phyloP scores from a whole-genome alignment of 2,113 vertebrate species.

The Myiopsitta monachus region DNA sequence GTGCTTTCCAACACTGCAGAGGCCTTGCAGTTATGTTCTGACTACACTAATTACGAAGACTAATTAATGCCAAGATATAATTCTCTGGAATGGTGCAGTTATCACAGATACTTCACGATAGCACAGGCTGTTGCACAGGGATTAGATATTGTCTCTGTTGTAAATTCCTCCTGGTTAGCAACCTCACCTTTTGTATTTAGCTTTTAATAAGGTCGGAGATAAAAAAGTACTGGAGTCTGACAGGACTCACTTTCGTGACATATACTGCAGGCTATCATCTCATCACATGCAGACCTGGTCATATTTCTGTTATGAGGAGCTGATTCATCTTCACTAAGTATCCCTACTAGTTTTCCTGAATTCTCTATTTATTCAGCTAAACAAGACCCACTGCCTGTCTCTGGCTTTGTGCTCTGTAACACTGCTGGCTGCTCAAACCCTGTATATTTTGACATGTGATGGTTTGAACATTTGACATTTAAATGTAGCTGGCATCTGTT shows the following conservation, averaged over 20 bases:
- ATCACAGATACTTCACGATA: slow-evolving; percentile 28
- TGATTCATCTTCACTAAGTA: slow-evolving; percentile 54
- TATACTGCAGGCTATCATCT: slow-evolving; percentile 50
- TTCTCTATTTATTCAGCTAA: slow-evolving; percentile 4
- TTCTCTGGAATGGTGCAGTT: slow-evolving; percentile 40
- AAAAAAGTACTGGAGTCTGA: slow-evolving; percentile 51
- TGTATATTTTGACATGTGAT: neutral
- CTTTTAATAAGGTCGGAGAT: slow-evolving; percentile 40
- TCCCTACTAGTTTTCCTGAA: slow-evolving; percentile 26
- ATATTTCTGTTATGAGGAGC: slow-evolving; percentile 48
- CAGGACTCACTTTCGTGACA: slow-evolving; percentile 40
- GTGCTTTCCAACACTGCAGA: neutral
- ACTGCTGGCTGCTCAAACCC: slow-evolving; percentile 23
- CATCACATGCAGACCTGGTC: slow-evolving; percentile 22
- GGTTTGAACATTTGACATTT: slow-evolving; percentile 49
- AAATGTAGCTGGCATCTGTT: slow-evolving; percentile 38
- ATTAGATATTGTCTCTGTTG: slow-evolving; percentile 55
- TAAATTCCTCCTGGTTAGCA: slow-evolving; percentile 46
- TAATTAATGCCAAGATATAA: slow-evolving; percentile 27
- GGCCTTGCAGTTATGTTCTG: neutral
- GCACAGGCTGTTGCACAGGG: slow-evolving; percentile 57
- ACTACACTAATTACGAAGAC: neutral
- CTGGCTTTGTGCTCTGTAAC: neutral
- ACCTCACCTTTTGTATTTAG: slow-evolving; percentile 31
- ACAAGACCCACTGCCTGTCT: neutral